phyloP scores from a whole-genome alignment of 2,888 invertebrate species.

The Herminia tarsipennalis region DNA sequence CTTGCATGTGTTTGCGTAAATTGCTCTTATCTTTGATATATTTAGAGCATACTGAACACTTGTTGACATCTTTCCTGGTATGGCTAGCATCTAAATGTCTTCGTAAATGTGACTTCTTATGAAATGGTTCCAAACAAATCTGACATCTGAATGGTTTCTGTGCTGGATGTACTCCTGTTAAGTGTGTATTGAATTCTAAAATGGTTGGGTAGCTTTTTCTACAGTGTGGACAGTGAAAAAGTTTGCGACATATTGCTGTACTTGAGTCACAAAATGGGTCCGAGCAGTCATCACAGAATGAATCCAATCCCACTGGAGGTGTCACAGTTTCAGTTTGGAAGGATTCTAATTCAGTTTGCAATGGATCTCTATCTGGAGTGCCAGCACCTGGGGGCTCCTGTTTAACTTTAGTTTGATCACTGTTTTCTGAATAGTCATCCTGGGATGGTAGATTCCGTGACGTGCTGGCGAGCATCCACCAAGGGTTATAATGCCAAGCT shows the following conservation, averaged over 20 bases:
- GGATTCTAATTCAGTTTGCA: conserved; percentile 71
- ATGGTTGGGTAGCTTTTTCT: conserved; percentile 83
- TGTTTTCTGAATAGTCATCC: conserved; percentile 76
- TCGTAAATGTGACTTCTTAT: conserved; percentile 80
- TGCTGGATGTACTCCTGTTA: conserved; percentile 82
- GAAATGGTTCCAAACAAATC: conserved; percentile 82
- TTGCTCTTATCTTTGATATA: conserved; percentile 85
- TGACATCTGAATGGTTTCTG: conserved; percentile 84
- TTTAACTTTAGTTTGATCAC: conserved; percentile 78
- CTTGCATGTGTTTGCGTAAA: conserved; percentile 84
- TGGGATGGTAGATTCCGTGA: conserved; percentile 77
- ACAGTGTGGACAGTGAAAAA: conserved; percentile 84
- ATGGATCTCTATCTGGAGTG: conserved; percentile 75
- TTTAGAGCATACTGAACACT: conserved; percentile 83
- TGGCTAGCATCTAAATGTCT: conserved; percentile 82
- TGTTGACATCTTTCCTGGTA: conserved; percentile 83
- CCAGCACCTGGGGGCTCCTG: conserved; percentile 75
- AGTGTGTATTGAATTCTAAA: conserved; percentile 81
- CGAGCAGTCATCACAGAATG: conserved; percentile 83
- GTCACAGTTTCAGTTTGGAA: conserved; percentile 68
- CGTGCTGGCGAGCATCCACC: conserved; percentile 84
- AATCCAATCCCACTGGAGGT: conserved; percentile 76
- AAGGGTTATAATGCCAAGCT: conserved; percentile 83
- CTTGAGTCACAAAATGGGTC: conserved; percentile 84
- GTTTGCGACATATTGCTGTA: conserved; percentile 74